Evolutionary conservation across 2,888 invertebrate genomes (phyloP), one percentile per base, ranked within the genome.

Genomic region (Miltochrista miniata): DNA sequence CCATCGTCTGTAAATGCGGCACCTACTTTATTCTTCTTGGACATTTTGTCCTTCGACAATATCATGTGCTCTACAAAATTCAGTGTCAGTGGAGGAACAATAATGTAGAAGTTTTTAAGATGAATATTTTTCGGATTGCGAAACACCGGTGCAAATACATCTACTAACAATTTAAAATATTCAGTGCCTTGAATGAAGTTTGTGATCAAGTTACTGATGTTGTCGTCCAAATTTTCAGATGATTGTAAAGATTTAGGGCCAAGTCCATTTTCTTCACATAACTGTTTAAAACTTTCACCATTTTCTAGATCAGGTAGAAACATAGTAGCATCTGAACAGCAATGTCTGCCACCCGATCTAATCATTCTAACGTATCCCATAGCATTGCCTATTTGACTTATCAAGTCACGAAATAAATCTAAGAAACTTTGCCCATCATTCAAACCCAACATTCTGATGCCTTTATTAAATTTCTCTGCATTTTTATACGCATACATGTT

Each of bases 1-100:
- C 99, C 99, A 85, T 99, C 99, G 84, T 99, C 99, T 10, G 98
- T 98, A 79, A 99, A 98, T 0, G 97, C 95, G 43, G 97, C 96
- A 11, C 96, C 97, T 11, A 93, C 92, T 87, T 96, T 96, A 77
- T 96, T 96, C 79, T 97, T 98, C 79, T 98, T 98, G 56, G 95
- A 96, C 85, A 99, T 94, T 83, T 97, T 96, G 73, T 99, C 98
- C 79, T 98, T 98, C 59, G 96, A 96, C 40, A 95, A 94, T 57
- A 99, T 94, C 68, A 98, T 96, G 81, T 99, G 96, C 74, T 99
- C 98, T 15, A 99, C 95, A 87, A 96, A 99, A 85, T 98, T 99
- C 52, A 99, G 93, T 0, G 98, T 98, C 69, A 99, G 83, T 0
- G 99, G 96, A 18, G 99, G 99, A 37, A 99, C 93, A 56, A 99